Conservation (phyloP, 1,140 invertebrate species). For the Nasonia giraulti region DNA sequence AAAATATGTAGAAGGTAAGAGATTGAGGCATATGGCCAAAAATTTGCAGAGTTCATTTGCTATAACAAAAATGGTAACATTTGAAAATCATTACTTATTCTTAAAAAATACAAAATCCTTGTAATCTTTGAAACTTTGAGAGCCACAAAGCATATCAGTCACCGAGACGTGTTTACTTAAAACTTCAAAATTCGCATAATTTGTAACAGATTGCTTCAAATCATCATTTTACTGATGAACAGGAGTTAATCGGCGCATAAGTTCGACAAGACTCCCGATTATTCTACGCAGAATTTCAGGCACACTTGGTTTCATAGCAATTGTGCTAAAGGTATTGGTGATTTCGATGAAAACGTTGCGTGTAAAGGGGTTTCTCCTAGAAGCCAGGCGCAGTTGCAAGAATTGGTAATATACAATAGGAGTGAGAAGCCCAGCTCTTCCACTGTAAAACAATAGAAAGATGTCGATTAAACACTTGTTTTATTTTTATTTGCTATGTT, state of each 20-base stretch:
- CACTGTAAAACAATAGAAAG: slow-evolving; percentile 78
- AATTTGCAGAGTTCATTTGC: slow-evolving; percentile 7
- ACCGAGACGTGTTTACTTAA: slow-evolving; percentile 31
- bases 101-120: slow-evolving; percentile 33
- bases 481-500: slow-evolving; percentile 35
- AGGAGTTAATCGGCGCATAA: slow-evolving; percentile 67
- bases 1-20: not conserved
- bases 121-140: slow-evolving; percentile 7
- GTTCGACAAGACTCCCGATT: slow-evolving; percentile 62
- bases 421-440: slow-evolving; percentile 87
- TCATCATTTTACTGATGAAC: slow-evolving; percentile 59
- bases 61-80: slow-evolving; percentile 38
- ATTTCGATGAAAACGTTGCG: slow-evolving; percentile 89
- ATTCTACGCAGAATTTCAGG: slow-evolving; percentile 65
- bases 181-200: slow-evolving; percentile 18
- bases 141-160: slow-evolving; percentile 28
- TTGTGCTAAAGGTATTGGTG: slow-evolving; percentile 58
- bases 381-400: slow-evolving; percentile 89
- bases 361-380: slow-evolving; percentile 95
- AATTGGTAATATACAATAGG: slow-evolving; percentile 98
- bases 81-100: slow-evolving; percentile 27
- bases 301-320: slow-evolving; percentile 62
- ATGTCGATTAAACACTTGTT: not conserved
- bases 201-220: slow-evolving; percentile 17
- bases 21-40: slow-evolving; percentile 11